Evolutionary conservation across 1,140 invertebrate species (phyloP).

Genomic region (Heliconius nattereri): DNA sequence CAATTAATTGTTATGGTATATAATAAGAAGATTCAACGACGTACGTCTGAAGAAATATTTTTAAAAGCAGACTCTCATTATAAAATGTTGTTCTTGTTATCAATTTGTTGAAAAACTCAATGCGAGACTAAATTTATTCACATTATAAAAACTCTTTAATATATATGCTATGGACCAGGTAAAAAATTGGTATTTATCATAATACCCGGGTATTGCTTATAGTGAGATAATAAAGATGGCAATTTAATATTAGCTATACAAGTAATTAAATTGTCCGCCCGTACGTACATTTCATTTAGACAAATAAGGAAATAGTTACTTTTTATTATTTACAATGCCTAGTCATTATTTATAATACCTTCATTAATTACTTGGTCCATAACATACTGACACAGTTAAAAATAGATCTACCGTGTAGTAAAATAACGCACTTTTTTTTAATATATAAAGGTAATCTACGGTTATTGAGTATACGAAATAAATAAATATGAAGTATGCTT

Average conservation of each 20-base stretch:
- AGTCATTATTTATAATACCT: too few relatives aligned
- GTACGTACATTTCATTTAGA: too few relatives aligned
- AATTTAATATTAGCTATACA: too few relatives aligned
- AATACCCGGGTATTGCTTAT: too few relatives aligned
- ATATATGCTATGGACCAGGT: not conserved
- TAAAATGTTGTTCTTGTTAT: slow-evolving; percentile 15
- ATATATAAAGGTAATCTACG: not conserved
- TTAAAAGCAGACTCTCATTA: not conserved
- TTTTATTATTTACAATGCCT: too few relatives aligned
- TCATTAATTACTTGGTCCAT: too few relatives aligned
- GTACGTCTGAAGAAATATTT: not conserved
- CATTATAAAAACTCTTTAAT: not conserved
- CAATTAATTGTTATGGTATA: slow-evolving; percentile 36
- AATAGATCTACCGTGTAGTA: not conserved
- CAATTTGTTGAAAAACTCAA: not conserved
- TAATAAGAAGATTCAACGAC: slow-evolving; percentile 4
- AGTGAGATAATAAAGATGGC: too few relatives aligned
- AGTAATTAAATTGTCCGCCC: too few relatives aligned
- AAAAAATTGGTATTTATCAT: too few relatives aligned
- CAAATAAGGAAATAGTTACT: too few relatives aligned
- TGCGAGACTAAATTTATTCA: not conserved
- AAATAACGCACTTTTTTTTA: slow-evolving; percentile 11
- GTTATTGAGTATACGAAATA: not conserved
- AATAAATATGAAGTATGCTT: not conserved
- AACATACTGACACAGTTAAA: not conserved